phyloP scores from a whole-genome alignment of 2,113 vertebrate species.

The Pedetes capensis region DNA sequence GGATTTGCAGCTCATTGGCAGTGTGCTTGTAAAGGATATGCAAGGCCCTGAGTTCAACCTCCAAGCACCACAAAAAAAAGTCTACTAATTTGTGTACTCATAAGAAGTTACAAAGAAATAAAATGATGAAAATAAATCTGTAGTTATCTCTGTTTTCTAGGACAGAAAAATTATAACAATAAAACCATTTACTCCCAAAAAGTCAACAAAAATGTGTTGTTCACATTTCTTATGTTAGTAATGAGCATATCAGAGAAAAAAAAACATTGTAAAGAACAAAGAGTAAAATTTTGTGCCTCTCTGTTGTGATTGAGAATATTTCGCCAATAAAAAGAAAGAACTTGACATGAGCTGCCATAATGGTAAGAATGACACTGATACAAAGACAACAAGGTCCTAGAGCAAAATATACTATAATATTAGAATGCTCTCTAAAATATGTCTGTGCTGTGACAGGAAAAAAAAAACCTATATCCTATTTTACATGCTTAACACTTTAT shows the following conservation, averaged over 20 bases:
- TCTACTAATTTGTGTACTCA: too few species aligned
- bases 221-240: background rate
- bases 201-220: background rate
- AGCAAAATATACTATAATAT: background rate
- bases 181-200: constrained; percentile 29
- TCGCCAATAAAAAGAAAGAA: background rate
- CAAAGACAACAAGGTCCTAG: background rate
- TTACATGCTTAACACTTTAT: constrained; percentile 46
- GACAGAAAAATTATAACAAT: background rate
- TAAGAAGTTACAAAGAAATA: too few species aligned
- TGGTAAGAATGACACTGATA: background rate
- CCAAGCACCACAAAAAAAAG: too few species aligned
- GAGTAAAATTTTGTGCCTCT: constrained; percentile 3
- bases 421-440: background rate
- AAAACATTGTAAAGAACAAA: background rate
- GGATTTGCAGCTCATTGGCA: too few species aligned
- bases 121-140: background rate
- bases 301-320: background rate
- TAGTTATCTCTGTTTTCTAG: background rate
- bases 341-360: background rate
- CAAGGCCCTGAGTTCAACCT: too few species aligned
- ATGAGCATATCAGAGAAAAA: background rate
- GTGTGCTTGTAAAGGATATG: too few species aligned
- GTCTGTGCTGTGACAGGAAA: background rate
- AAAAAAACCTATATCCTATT: background rate